Evolutionary conservation across 1,140 invertebrate genomes (phyloP).

Genomic region (Drosophila elegans): DNA sequence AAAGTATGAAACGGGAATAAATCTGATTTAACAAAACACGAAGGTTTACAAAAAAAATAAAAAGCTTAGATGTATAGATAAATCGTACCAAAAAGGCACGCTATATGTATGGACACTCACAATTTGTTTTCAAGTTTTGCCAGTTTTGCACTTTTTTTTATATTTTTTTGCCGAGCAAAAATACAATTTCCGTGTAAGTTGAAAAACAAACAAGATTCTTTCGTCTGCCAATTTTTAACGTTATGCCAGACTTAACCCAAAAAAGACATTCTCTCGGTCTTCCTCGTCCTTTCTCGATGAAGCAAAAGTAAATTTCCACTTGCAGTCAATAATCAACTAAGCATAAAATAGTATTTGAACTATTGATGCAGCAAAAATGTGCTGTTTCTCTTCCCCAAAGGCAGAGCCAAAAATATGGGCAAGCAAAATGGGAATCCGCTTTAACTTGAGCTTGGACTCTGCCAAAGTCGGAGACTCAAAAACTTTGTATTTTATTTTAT

Average conservation of each 20-base stretch:
- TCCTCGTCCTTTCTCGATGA: constrained; percentile 21
- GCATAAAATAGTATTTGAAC: constrained; percentile 84
- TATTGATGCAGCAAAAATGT: constrained; percentile 82
- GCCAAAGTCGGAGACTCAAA: constrained; percentile 29
- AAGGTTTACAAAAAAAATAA: too few species aligned
- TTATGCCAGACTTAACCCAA: constrained; percentile 66
- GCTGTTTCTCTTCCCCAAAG: constrained; percentile 47
- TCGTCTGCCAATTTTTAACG: constrained; percentile 78
- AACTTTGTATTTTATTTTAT: constrained; percentile 41
- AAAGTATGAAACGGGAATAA: too few species aligned
- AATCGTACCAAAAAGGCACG: neutral
- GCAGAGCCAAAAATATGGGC: constrained; percentile 18
- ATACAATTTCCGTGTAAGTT: constrained; percentile 82
- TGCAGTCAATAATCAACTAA: constrained; percentile 83
- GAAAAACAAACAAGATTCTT: constrained; percentile 74
- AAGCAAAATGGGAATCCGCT: constrained; percentile 63
- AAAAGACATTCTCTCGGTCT: constrained; percentile 12
- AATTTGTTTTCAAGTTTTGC: constrained; percentile 66
- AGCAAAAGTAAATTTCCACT: constrained; percentile 67
- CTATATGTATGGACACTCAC: constrained; percentile 4
- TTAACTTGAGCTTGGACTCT: constrained; percentile 59
- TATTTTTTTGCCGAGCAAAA: constrained; percentile 43
- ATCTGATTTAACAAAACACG: too few species aligned
- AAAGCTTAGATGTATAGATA: neutral
- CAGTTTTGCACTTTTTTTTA: constrained; percentile 2